These are phyloP conservation scores for Pseudotriccus pelzelni DNA, from an alignment of 2,797 vertebrate genomes.

Conservation along the genomic window DNA sequence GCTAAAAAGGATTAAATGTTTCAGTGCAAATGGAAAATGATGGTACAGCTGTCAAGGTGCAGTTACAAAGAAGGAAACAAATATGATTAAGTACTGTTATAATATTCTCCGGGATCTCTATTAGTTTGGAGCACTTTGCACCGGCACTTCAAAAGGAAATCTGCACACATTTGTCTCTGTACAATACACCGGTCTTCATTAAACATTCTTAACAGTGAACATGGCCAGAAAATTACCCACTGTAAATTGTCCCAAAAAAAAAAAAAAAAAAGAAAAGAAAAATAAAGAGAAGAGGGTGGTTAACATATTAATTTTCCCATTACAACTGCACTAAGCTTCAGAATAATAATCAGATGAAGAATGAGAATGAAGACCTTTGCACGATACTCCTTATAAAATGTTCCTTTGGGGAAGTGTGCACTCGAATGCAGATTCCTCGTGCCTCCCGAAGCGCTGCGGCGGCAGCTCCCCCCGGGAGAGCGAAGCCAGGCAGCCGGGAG, in stretches of 20 bases:
- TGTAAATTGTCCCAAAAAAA: slow-evolving; percentile 29
- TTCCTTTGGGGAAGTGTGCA: slow-evolving; percentile 61
- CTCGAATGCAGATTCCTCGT: slow-evolving; percentile 51
- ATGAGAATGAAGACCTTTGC: slow-evolving; percentile 62
- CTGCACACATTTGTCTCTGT: slow-evolving; percentile 54
- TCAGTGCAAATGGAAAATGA: slow-evolving; percentile 83
- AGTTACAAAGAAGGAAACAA: slow-evolving; percentile 65
- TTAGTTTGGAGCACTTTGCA: slow-evolving; percentile 66
- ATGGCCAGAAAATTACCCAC: slow-evolving; percentile 51
- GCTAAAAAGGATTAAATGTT: slow-evolving; percentile 74
- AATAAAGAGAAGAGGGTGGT: slow-evolving; percentile 24
- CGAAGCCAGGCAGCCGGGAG: slow-evolving; percentile 21
- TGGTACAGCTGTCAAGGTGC: slow-evolving; percentile 71
- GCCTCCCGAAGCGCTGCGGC: background rate
- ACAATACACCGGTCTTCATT: slow-evolving; percentile 70
- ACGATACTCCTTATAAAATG: slow-evolving; percentile 57
- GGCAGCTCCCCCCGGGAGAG: slow-evolving; percentile 57
- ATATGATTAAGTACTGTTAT: slow-evolving; percentile 50
- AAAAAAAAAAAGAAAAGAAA: background rate
- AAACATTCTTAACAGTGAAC: slow-evolving; percentile 58
- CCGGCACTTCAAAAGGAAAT: slow-evolving; percentile 63
- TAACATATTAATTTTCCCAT: slow-evolving; percentile 66
- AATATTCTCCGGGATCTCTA: slow-evolving; percentile 47
- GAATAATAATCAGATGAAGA: slow-evolving; percentile 54
- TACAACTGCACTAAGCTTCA: slow-evolving; percentile 74